A percentile compares a stretch with the other conserved stretches of the same genome.
Evolutionary conservation across 2,113 vertebrate genomes (phyloP).

Genomic region (Brachionichthys hirsutus): DNA sequence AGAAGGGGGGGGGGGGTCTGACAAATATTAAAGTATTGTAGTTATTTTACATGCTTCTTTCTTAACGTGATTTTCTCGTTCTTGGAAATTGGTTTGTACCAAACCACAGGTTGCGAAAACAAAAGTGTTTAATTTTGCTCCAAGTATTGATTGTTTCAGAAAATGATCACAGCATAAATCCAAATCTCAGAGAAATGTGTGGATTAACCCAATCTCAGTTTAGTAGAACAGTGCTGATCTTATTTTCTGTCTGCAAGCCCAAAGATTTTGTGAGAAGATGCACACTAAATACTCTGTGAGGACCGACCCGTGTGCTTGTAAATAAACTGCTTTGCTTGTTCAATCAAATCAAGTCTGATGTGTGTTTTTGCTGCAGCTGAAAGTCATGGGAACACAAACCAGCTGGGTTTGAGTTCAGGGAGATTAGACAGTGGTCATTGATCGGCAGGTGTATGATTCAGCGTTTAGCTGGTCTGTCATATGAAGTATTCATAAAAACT

Average conservation of each 20-base stretch:
- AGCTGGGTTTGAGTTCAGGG: not conserved
- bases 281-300: constrained; percentile 54
- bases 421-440: no score
- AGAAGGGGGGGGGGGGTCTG: not conserved
- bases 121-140: constrained; percentile 35
- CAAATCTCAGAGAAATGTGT: constrained; percentile 23
- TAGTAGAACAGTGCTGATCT: not conserved
- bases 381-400: not conserved
- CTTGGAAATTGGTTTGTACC: constrained; percentile 21
- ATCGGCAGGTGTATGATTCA: no score
- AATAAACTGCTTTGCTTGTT: constrained; percentile 78
- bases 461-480: no score
- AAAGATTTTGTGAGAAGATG: constrained; percentile 62
- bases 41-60: constrained; percentile 42
- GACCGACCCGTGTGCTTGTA: constrained; percentile 63
- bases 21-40: constrained; percentile 7
- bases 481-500: no score
- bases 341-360: constrained; percentile 57
- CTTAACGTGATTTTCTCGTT: constrained; percentile 8
- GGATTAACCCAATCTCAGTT: constrained; percentile 30
- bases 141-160: constrained; percentile 26
- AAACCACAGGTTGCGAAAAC: constrained; percentile 30
- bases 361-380: not conserved
- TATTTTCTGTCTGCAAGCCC: constrained; percentile 56
- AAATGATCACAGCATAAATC: constrained; percentile 19